Evolutionary conservation across 2,113 vertebrate species (phyloP).

Genomic region (Furnarius figulus): DNA sequence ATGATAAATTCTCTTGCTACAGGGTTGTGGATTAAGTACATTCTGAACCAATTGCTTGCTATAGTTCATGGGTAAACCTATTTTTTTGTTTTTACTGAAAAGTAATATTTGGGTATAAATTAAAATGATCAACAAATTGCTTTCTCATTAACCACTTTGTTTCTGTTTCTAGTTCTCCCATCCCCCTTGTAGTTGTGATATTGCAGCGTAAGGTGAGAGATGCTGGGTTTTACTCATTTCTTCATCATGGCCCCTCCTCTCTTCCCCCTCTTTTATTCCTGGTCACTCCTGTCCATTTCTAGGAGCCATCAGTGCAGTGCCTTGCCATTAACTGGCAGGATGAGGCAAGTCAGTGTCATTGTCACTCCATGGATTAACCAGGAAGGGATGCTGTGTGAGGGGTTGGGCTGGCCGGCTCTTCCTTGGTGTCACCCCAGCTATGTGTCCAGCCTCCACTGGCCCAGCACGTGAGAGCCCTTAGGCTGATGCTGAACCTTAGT

Average conservation of each 20-base stretch:
- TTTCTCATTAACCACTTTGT: background rate
- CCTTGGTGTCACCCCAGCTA: conserved; percentile 73
- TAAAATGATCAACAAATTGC: background rate
- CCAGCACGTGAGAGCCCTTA: conserved; percentile 71
- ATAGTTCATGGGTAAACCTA: background rate
- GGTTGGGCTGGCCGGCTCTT: conserved; percentile 71
- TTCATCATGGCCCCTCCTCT: conserved; percentile 69
- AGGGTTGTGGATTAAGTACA: conserved; percentile 46
- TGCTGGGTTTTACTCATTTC: conserved; percentile 71
- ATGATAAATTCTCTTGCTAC: background rate
- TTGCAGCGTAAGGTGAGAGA: conserved; percentile 52
- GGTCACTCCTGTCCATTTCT: conserved; percentile 75
- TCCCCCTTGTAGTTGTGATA: conserved; percentile 34
- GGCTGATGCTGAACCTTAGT: conserved; percentile 75
- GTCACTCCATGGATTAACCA: conserved; percentile 74
- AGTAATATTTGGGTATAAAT: conserved; percentile 38
- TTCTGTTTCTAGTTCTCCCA: conserved; percentile 30
- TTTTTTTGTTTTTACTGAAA: conserved; percentile 2
- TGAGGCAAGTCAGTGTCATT: conserved; percentile 73
- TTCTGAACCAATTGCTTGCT: background rate
- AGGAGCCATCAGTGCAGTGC: conserved; percentile 73
- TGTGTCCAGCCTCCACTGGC: conserved; percentile 71
- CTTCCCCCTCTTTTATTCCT: conserved; percentile 64
- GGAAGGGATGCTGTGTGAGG: conserved; percentile 77
- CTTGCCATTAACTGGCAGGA: conserved; percentile 73